Percentiles rank a stretch among this genome's conserved stretches.
Conservation (phyloP, 2,797 vertebrate species). For the Amblyopsis hoosieri region DNA sequence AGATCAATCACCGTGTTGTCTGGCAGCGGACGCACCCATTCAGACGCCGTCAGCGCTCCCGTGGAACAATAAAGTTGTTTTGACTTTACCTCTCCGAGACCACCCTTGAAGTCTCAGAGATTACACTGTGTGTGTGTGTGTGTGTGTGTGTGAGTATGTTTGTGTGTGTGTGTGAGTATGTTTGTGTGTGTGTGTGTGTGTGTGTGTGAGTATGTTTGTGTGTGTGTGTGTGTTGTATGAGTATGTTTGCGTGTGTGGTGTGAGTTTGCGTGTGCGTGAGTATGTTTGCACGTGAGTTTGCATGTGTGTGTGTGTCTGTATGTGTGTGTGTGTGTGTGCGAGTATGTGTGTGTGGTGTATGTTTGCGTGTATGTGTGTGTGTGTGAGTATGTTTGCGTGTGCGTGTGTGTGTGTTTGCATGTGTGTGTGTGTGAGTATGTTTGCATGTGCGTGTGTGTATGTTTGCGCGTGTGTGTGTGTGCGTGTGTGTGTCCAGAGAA, state of each 20-base stretch:
- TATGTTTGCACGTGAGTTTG: neutral
- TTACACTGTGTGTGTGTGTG: constrained; percentile 42
- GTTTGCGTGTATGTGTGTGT: neutral
- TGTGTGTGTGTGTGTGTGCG: neutral
- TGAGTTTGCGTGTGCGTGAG: neutral
- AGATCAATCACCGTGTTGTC: constrained; percentile 43
- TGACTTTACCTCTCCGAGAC: constrained; percentile 38
- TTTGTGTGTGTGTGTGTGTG: constrained; percentile 8
- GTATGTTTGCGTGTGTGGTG: neutral
- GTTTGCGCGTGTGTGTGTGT: neutral
- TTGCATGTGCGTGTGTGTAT: no score
- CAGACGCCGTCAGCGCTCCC: constrained; percentile 42
- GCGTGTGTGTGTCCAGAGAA: neutral
- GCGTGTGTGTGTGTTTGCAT: neutral
- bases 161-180: neutral
- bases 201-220: constrained; percentile 17
- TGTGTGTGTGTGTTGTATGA: neutral
- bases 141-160: constrained; percentile 3
- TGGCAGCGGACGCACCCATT: constrained; percentile 14
- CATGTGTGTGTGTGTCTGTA: neutral
- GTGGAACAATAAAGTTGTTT: constrained; percentile 27
- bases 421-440: neutral
- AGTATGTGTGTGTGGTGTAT: neutral
- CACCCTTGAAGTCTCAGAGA: constrained; percentile 44
- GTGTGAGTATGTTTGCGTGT: neutral